Evolutionary conservation across 2,113 vertebrate species (phyloP).

Genomic region (Pteropus alecto): DNA sequence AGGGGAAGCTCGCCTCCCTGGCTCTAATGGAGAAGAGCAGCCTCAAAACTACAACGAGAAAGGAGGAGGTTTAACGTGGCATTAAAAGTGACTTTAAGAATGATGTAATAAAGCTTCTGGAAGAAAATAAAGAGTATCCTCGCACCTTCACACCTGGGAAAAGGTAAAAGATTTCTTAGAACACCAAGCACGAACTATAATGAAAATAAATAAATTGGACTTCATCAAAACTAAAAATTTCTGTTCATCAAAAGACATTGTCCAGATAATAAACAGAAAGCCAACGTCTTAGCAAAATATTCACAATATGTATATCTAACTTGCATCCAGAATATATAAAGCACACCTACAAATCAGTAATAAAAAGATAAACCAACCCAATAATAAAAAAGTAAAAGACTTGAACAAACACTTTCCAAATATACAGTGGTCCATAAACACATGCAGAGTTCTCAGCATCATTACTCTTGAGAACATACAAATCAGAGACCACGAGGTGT

Average conservation of each 20-base stretch:
- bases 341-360: background rate
- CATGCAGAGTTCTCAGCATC: background rate
- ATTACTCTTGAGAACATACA: background rate
- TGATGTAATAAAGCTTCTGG: background rate
- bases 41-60: background rate
- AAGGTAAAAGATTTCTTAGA: background rate
- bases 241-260: background rate
- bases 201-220: background rate
- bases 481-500: background rate
- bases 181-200: background rate
- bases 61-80: background rate
- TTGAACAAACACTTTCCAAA: background rate
- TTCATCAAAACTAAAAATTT: conserved; percentile 1
- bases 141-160: background rate
- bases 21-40: conserved; percentile 49
- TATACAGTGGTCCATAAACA: background rate
- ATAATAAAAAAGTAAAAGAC: background rate
- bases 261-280: background rate
- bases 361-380: background rate
- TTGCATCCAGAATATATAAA: background rate
- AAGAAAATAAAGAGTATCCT: background rate
- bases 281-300: background rate
- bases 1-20: background rate
- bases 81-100: background rate
- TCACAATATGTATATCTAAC: background rate